Evolutionary conservation across 2,797 vertebrate species (phyloP), one percentile per base, ranked within the genome.

Genomic region (Serranus cabrilla): DNA sequence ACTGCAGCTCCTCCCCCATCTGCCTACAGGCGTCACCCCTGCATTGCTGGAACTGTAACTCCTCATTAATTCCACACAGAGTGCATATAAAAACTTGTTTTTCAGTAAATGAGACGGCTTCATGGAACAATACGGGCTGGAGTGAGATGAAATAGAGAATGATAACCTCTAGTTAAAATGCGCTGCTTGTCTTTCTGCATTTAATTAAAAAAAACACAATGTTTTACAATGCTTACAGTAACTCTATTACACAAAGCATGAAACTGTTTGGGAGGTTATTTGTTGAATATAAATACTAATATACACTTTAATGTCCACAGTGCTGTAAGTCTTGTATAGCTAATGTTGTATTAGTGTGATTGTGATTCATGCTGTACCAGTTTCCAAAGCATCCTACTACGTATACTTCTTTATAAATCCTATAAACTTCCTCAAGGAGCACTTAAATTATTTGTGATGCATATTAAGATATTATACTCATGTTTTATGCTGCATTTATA

Each of bases 21-120:
- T 72, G 55, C 62, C 62, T 64, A 54, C 61, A 71, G 51, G 69
- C 65, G 11, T 46, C 39, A 66, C 21, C 69, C 43, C 71, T 49
- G 70, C 78, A 58, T 83, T 67, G 56, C 69, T 82, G 80, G 47
- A 76, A 54, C 57, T 58, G 59, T 8, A 81, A 65, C 69, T 83
- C 58, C 81, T 85, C 74, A 89, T 90, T 87, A 87, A 84, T 64
- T 82, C 70, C 74, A 75, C 68, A 66, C 34, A 79, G 68, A 50
- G 18, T 27, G 49, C 58, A 76, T 39, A 81, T 79, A 74, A 85
- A 81, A 81, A 63, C 42, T n/a, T 55, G 40, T 59, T 60, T 72
- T 71, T 72, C 69, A 63, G 76, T 57, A 81, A 74, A 79, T 23
- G 10, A 54, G 61, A 62, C 56, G 3, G 51, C 75, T 87, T 81